Conservation (phyloP, 2,888 invertebrate genomes). For the Leptarthrus brevirostris region DNA sequence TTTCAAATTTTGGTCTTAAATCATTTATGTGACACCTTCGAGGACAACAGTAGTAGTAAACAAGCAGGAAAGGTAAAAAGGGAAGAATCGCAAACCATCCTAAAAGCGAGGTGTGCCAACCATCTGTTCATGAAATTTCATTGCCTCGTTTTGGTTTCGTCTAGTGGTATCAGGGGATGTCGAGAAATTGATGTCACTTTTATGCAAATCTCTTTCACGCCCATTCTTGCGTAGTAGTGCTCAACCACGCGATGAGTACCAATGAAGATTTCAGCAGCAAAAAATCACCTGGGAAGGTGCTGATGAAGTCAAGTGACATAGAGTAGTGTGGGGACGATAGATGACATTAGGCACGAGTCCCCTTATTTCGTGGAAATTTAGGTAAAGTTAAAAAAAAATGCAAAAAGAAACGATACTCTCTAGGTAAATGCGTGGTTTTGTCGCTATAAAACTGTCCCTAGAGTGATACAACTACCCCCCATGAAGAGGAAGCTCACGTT, state of each 20-base stretch:
- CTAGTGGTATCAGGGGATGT: constrained; percentile 23
- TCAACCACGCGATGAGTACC: constrained; percentile 44
- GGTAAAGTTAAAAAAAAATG: constrained; percentile 5
- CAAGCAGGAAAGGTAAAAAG: constrained; percentile 6
- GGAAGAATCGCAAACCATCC: constrained; percentile 15
- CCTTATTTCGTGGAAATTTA: constrained; percentile 21
- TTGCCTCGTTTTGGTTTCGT: constrained; percentile 17
- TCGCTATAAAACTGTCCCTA: background rate
- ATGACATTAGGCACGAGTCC: constrained; percentile 39
- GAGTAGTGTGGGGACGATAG: background rate
- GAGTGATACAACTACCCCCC: constrained; percentile 27
- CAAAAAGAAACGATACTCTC: background rate
- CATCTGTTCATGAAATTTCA: constrained; percentile 44
- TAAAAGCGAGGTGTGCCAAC: constrained; percentile 9
- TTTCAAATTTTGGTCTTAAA: constrained; percentile 39
- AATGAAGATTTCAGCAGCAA: constrained; percentile 19
- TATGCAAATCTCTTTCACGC: constrained; percentile 37
- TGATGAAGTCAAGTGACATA: constrained; percentile 37
- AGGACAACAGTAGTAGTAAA: constrained; percentile 9
- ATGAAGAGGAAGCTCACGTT: constrained; percentile 11
- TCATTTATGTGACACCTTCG: constrained; percentile 15
- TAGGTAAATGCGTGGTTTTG: background rate
- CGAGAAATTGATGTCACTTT: constrained; percentile 45
- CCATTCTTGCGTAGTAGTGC: constrained; percentile 27
- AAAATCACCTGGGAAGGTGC: constrained; percentile 47